Conservation (phyloP, 2,797 vertebrate genomes). For the Iguana delicatissima region DNA sequence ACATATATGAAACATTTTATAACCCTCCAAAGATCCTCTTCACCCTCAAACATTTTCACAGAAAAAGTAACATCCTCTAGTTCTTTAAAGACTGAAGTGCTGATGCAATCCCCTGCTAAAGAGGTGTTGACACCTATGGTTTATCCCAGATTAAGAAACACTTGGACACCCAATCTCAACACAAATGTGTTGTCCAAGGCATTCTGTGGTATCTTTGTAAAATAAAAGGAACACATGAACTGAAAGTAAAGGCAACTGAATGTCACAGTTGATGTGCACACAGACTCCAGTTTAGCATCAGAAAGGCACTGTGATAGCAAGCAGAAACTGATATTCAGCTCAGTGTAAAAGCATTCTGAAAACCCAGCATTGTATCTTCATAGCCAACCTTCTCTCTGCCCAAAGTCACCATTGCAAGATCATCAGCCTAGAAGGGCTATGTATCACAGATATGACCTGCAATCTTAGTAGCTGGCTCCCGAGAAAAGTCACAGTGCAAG, state of each 20-base stretch:
- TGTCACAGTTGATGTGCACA: background rate
- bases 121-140: conserved; percentile 24
- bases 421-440: background rate
- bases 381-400: background rate
- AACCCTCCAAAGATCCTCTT: background rate
- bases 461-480: background rate
- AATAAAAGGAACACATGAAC: background rate
- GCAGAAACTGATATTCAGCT: background rate
- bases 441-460: background rate
- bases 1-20: background rate
- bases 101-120: background rate
- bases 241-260: background rate
- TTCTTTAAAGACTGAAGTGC: background rate
- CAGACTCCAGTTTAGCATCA: background rate
- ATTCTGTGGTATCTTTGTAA: background rate
- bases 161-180: background rate
- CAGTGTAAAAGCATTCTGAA: background rate
- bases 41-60: background rate
- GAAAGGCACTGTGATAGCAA: background rate
- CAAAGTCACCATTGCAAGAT: background rate
- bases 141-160: conserved; percentile 7
- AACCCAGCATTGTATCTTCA: background rate
- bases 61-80: too few relatives aligned
- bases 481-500: background rate
- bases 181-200: background rate